phyloP scores from a whole-genome alignment of 2,113 vertebrate species.

The Neofelis nebulosa region DNA sequence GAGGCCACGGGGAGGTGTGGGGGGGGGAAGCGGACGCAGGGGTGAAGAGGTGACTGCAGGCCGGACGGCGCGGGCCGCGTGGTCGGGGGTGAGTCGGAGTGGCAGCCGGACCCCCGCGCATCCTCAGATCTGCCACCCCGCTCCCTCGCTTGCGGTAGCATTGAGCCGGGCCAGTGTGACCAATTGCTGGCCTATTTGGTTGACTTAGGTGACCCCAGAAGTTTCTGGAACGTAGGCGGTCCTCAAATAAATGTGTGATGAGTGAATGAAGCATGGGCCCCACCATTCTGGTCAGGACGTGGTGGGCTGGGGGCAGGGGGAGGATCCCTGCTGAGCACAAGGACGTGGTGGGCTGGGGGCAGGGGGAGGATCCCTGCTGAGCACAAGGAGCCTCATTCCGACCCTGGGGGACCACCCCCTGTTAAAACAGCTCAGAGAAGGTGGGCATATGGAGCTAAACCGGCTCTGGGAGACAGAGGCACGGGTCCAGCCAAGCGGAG shows the following conservation, averaged over 20 bases:
- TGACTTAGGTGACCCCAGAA: background rate
- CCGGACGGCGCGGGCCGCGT: background rate
- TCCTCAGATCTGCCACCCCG: background rate
- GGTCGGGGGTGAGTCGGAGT: accelerated
- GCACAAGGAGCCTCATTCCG: background rate
- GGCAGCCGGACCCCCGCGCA: background rate
- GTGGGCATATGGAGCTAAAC: background rate
- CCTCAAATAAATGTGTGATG: background rate
- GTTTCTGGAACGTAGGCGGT: background rate
- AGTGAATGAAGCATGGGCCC: background rate
- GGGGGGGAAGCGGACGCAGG: too few species aligned
- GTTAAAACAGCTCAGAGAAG: background rate
- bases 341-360: background rate
- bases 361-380: background rate
- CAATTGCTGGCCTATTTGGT: background rate
- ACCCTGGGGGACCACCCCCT: background rate
- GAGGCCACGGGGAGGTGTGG: background rate
- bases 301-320: too few species aligned
- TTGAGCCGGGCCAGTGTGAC: background rate
- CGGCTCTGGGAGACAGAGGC: background rate
- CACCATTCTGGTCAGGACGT: background rate
- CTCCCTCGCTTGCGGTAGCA: background rate
- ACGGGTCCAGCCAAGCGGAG: background rate
- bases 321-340: background rate
- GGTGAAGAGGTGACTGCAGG: background rate